Evolutionary conservation across 37 sponge, comb jelly and placozoan species (phyloP).

Genomic region (Crambe crambe): DNA sequence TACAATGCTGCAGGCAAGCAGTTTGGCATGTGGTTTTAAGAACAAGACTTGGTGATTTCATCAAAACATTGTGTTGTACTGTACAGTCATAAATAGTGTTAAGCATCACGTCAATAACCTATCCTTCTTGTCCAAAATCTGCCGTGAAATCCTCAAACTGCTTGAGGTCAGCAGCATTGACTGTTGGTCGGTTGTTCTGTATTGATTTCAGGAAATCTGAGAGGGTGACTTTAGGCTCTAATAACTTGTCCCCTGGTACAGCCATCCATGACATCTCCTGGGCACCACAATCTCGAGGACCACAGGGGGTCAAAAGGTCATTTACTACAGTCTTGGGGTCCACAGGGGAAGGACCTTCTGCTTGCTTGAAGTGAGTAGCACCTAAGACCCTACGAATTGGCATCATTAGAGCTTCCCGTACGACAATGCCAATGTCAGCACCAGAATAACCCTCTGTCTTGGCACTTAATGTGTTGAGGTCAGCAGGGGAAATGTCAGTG

Average conservation of each 20-base stretch:
- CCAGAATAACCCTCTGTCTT: conserved; percentile 95
- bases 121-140: conserved; percentile 97
- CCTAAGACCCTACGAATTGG: conserved; percentile 92
- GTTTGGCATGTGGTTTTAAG: too few species aligned
- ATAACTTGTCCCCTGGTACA: conserved; percentile 81
- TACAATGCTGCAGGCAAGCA: too few species aligned
- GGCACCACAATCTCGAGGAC: conserved; percentile 73
- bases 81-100: too few species aligned
- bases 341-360: conserved; percentile 20
- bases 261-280: conserved; percentile 92
- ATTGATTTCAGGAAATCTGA: conserved; percentile 79
- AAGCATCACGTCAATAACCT: too few species aligned
- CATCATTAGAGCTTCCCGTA: conserved; percentile 96
- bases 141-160: conserved; percentile 87
- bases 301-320: conserved; percentile 70
- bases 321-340: conserved; percentile 10
- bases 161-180: conserved; percentile 83
- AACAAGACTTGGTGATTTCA: too few species aligned
- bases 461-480: conserved; percentile 65
- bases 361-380: conserved; percentile 94
- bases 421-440: conserved; percentile 93
- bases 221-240: conserved; percentile 81
- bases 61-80: too few species aligned
- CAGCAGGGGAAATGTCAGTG: conserved; percentile 43
- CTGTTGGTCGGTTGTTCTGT: conserved; percentile 85